Evolutionary conservation across 1,140 invertebrate species (phyloP).

Genomic region (Cydia splendana): DNA sequence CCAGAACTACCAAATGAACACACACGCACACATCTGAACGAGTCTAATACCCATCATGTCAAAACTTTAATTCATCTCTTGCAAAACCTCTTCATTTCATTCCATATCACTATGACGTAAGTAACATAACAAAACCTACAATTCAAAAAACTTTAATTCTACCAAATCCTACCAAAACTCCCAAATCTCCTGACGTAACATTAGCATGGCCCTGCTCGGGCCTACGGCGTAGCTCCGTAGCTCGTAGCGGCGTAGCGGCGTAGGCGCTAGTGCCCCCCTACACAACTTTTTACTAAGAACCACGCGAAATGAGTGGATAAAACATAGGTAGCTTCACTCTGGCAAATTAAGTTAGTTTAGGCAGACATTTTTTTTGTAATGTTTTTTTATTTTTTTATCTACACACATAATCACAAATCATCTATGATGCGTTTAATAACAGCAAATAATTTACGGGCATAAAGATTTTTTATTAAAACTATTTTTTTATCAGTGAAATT

Average conservation of each 20-base stretch:
- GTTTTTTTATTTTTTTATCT: conserved; percentile 35
- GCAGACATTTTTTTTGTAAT: conserved; percentile 35
- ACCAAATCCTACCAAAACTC: conserved; percentile 17
- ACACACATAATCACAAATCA: too few relatives aligned
- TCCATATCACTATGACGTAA: neutral
- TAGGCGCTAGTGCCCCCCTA: conserved; percentile 71
- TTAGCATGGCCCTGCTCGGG: conserved; percentile 50
- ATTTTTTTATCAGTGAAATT: too few relatives aligned
- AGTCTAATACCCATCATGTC: neutral
- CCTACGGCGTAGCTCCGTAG: conserved; percentile 40
- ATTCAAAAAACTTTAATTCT: neutral
- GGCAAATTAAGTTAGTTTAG: neutral
- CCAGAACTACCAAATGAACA: neutral
- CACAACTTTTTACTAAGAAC: conserved; percentile 76
- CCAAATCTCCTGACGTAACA: conserved; percentile 9
- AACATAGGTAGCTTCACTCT: conserved; percentile 70
- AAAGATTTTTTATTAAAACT: too few relatives aligned
- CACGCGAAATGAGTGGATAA: conserved; percentile 75
- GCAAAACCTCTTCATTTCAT: neutral
- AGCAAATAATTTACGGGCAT: too few relatives aligned
- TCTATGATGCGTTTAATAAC: too few relatives aligned
- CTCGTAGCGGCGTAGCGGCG: conserved; percentile 53
- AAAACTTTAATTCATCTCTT: neutral
- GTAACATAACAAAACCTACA: neutral
- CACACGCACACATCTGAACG: neutral